phyloP scores from a whole-genome alignment of 1,140 invertebrate species.

The Heliconius nattereri region DNA sequence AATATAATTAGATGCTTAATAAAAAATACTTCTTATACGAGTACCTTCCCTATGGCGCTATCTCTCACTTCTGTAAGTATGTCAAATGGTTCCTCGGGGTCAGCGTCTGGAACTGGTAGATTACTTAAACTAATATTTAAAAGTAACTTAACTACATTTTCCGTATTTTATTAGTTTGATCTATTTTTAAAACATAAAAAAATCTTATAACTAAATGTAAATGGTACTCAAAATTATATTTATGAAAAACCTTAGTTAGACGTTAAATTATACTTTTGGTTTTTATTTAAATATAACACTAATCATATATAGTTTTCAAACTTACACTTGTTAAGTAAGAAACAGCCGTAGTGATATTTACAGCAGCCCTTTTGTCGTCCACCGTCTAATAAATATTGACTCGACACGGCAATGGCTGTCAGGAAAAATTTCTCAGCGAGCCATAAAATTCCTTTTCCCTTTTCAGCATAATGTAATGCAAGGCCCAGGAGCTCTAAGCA shows the following conservation, averaged over 20 bases:
- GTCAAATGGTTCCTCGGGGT: conserved; percentile 62
- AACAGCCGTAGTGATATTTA: conserved; percentile 81
- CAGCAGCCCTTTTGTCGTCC: conserved; percentile 73
- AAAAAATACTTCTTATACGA: neutral
- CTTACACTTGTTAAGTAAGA: conserved; percentile 81
- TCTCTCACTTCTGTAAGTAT: conserved; percentile 69
- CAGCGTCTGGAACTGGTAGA: conserved; percentile 62
- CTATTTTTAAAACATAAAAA: neutral
- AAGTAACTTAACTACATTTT: neutral
- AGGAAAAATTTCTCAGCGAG: conserved; percentile 82
- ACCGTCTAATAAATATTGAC: conserved; percentile 70
- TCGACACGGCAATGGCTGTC: conserved; percentile 68
- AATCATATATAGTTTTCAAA: neutral
- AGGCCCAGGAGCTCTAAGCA: conserved; percentile 68
- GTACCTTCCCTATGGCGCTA: conserved; percentile 68
- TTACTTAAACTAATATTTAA: neutral
- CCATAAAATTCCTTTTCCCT: conserved; percentile 82
- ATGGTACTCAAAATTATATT: neutral
- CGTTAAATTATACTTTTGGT: neutral
- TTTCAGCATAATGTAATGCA: conserved; percentile 76
- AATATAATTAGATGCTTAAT: neutral
- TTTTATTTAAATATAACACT: no score
- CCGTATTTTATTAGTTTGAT: no score
- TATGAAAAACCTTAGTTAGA: neutral
- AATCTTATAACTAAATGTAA: neutral